These are phyloP conservation scores for Cantharis flavilabris DNA, from an alignment of 2,888 invertebrate genomes.

Conservation along the genomic window DNA sequence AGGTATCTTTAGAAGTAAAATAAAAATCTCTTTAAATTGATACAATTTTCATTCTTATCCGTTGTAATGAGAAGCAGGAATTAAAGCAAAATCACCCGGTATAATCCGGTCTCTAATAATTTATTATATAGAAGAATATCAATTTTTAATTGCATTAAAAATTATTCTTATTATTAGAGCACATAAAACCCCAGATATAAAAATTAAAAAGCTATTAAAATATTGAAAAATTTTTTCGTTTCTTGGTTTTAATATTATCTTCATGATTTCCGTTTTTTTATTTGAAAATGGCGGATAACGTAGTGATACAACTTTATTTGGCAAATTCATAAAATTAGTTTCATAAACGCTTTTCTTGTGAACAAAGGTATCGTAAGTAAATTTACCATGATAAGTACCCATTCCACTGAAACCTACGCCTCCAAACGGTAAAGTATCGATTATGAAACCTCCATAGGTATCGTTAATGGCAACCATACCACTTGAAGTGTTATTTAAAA, in stretches of 20 bases:
- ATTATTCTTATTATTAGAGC: not conserved
- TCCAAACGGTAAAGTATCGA: conserved; percentile 93
- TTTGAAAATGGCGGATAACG: conserved; percentile 81
- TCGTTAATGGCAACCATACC: conserved; percentile 88
- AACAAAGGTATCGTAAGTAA: conserved; percentile 89
- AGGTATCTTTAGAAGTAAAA: no score
- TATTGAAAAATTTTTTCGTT: not conserved
- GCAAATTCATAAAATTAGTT: conserved; percentile 69
- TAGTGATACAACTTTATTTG: conserved; percentile 69
- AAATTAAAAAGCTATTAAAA: not conserved
- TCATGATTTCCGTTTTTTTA: not conserved
- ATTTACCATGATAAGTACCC: conserved; percentile 91
- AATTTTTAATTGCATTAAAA: not conserved
- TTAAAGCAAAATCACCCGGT: no score
- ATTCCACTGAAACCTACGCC: conserved; percentile 96
- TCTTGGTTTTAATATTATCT: conserved; percentile 52
- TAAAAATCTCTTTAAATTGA: no score
- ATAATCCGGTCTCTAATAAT: no score
- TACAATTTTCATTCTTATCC: no score
- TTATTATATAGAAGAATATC: no score
- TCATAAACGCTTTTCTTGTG: conserved; percentile 85
- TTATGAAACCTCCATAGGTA: conserved; percentile 80
- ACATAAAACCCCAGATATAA: not conserved
- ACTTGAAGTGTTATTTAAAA: conserved; percentile 74
- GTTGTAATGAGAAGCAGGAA: no score